These are phyloP conservation scores for Enteromius paludinosus DNA, from an alignment of 2,797 vertebrate species.

Conservation along the genomic window DNA sequence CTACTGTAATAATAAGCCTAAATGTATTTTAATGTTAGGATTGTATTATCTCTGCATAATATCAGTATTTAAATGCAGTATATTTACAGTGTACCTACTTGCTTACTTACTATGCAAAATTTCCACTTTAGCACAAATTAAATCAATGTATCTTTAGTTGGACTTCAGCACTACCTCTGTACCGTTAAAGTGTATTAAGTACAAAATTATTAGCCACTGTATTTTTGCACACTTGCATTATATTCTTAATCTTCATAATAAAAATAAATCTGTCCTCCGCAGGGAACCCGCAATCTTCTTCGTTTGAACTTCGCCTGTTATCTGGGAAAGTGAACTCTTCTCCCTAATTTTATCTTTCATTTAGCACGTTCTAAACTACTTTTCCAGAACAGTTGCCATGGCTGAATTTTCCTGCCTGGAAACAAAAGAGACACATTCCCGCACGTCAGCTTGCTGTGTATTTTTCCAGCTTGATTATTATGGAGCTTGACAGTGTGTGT, in stretches of 20 bases:
- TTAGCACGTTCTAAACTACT: background rate
- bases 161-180: background rate
- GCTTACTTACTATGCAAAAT: background rate
- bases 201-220: background rate
- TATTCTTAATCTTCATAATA: background rate
- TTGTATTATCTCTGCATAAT: background rate
- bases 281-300: background rate
- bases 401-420: background rate
- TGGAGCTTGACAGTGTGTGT: constrained; percentile 12
- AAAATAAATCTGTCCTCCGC: background rate
- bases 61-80: background rate
- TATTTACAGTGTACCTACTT: background rate
- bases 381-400: constrained; percentile 15
- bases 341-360: background rate
- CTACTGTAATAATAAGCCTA: background rate
- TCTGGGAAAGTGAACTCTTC: background rate
- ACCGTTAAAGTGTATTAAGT: background rate
- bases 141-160: background rate
- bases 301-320: background rate
- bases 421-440: constrained; percentile 16
- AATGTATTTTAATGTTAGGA: background rate
- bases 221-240: background rate
- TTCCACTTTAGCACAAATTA: background rate
- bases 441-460: background rate
- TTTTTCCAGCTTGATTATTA: constrained; percentile 18